Conservation (phyloP, 2,113 vertebrate species). For the Chiloscyllium plagiosum region DNA sequence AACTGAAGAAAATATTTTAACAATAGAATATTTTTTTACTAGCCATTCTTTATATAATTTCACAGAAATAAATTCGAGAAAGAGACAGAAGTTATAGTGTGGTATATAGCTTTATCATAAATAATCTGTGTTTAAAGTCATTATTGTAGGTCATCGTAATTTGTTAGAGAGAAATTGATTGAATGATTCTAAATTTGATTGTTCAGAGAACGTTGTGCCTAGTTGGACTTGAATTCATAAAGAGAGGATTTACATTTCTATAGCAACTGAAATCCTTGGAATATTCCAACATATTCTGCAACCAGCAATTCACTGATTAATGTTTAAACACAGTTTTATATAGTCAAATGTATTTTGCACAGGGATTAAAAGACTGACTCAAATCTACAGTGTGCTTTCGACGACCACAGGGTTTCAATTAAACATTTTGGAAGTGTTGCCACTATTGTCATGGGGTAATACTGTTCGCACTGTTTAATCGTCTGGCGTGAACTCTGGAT, state of each 20-base stretch:
- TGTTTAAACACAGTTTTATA: background rate
- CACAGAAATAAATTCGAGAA: background rate
- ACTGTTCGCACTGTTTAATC: background rate
- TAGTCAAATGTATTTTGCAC: background rate
- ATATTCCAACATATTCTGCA: background rate
- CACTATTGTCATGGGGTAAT: background rate
- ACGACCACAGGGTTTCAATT: background rate
- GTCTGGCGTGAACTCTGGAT: background rate
- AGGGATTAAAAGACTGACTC: background rate
- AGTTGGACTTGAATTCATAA: background rate
- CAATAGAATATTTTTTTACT: background rate
- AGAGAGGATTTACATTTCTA: background rate
- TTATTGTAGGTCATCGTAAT: too few relatives aligned
- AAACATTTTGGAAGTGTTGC: too few relatives aligned
- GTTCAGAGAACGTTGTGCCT: background rate
- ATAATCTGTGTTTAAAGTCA: background rate
- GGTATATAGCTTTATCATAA: background rate
- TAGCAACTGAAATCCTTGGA: background rate
- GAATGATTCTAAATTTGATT: background rate
- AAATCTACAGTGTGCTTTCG: background rate
- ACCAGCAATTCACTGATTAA: background rate
- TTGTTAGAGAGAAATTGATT: background rate
- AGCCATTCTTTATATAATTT: background rate
- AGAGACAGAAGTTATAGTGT: too few relatives aligned
- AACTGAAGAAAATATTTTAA: background rate